Conservation (phyloP, 1,140 invertebrate genomes). For the Drosophila kurseongensis region DNA sequence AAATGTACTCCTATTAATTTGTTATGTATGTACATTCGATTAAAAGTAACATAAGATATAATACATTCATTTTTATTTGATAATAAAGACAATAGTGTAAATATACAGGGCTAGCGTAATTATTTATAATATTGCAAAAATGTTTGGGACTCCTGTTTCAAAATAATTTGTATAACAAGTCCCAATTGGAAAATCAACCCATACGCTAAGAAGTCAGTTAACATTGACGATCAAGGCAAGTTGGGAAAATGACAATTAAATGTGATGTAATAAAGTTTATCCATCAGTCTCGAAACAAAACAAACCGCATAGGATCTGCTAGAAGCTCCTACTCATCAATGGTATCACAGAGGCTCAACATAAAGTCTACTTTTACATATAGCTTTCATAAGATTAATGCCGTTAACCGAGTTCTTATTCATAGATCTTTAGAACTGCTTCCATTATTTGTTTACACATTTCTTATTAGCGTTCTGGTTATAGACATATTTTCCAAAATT, state of each 20-base stretch:
- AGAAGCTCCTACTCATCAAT: slow-evolving; percentile 5
- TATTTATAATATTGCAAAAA: slow-evolving; percentile 68
- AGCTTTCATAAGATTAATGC: slow-evolving; percentile 29
- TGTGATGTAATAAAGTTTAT: slow-evolving; percentile 23
- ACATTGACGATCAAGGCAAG: slow-evolving; percentile 11
- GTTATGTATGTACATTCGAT: slow-evolving; percentile 36
- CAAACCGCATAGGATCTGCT: slow-evolving; percentile 16
- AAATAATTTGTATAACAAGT: slow-evolving; percentile 6
- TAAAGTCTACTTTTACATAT: slow-evolving; percentile 5
- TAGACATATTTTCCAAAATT: background rate
- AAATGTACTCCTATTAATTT: slow-evolving; percentile 10
- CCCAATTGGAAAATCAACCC: slow-evolving; percentile 13
- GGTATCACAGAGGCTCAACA: slow-evolving; percentile 50
- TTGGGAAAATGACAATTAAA: slow-evolving; percentile 31
- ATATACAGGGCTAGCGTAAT: slow-evolving; percentile 26
- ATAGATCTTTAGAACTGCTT: slow-evolving; percentile 2
- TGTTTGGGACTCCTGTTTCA: slow-evolving; percentile 26
- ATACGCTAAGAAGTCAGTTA: background rate
- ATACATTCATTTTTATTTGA: slow-evolving; percentile 20
- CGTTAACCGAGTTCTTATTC: slow-evolving; percentile 10
- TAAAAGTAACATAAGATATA: slow-evolving; percentile 21
- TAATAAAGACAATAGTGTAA: slow-evolving; percentile 14
- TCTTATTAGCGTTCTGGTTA: background rate
- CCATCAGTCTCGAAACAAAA: slow-evolving; percentile 22
- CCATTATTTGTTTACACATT: slow-evolving; percentile 17